phyloP scores from a whole-genome alignment of 2,113 vertebrate genomes.

The Leptodactylus fuscus region DNA sequence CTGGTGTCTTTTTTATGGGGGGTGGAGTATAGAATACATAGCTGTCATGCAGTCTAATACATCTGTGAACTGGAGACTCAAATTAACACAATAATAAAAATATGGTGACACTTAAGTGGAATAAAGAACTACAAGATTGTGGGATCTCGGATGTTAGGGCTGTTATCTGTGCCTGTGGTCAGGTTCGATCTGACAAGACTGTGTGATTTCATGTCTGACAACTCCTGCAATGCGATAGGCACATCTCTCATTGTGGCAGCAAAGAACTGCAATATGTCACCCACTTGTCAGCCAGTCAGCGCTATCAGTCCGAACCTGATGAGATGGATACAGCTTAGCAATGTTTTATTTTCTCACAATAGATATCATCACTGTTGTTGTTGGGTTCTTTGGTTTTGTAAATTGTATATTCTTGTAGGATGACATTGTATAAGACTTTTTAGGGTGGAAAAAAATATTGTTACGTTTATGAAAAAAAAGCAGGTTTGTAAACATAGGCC shows the following conservation, averaged over 20 bases:
- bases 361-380: neutral
- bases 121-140: too few relatives aligned
- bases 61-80: too few relatives aligned
- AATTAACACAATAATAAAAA: too few relatives aligned
- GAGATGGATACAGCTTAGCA: constrained; percentile 1
- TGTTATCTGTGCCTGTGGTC: constrained; percentile 28
- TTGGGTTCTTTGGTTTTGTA: too few relatives aligned
- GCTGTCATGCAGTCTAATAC: too few relatives aligned
- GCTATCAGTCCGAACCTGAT: constrained; percentile 6
- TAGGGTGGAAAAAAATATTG: neutral
- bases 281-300: neutral
- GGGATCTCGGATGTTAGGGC: too few relatives aligned
- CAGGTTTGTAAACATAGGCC: neutral
- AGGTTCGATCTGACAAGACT: neutral
- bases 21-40: too few relatives aligned
- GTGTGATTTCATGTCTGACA: constrained; percentile 22
- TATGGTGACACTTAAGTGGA: too few relatives aligned
- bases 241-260: constrained; percentile 17
- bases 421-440: neutral
- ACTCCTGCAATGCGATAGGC: constrained; percentile 11
- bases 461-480: too few relatives aligned
- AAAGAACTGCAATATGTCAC: constrained; percentile 12
- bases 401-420: neutral
- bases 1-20: too few relatives aligned
- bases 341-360: constrained; percentile 3